These are phyloP conservation scores for Sebastes iracundus DNA, from an alignment of 2,797 vertebrate species.

Conservation along the genomic window DNA sequence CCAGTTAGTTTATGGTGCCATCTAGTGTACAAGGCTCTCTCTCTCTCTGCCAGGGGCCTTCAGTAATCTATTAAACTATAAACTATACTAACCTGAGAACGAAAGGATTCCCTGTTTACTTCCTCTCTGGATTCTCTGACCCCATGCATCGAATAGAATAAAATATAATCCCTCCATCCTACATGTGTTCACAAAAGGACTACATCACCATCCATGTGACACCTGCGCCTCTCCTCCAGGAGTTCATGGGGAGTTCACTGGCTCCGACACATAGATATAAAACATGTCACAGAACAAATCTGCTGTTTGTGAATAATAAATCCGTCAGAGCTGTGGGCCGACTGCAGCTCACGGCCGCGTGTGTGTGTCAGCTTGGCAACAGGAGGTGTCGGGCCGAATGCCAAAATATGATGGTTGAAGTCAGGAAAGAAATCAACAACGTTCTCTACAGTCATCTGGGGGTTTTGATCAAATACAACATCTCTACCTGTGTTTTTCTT, in stretches of 20 bases:
- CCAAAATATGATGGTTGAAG: slow-evolving; percentile 15
- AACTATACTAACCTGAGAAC: slow-evolving; percentile 2
- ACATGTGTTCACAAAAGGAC: not conserved
- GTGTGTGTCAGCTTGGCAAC: not conserved
- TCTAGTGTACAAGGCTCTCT: slow-evolving; percentile 59
- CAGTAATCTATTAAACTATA: not conserved
- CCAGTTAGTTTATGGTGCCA: slow-evolving; percentile 62
- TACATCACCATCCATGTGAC: not conserved
- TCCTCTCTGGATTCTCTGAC: not conserved
- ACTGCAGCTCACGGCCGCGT: not conserved
- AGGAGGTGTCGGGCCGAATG: not conserved
- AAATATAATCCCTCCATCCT: not conserved
- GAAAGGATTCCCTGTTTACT: not conserved
- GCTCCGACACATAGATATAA: not conserved
- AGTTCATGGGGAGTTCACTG: slow-evolving; percentile 47
- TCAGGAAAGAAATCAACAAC: slow-evolving; percentile 20
- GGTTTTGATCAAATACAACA: not conserved
- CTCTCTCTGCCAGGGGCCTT: not conserved
- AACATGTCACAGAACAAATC: not conserved
- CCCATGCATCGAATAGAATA: not conserved
- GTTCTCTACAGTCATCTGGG: not conserved
- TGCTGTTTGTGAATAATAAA: slow-evolving; percentile 10
- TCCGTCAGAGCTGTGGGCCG: not conserved
- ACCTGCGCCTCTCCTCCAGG: not conserved
- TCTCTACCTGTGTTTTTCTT: not conserved